A percentile compares a stretch with the other conserved stretches of the same genome.
Conservation (phyloP, 2,888 invertebrate species). For the Gerris lacustris region DNA sequence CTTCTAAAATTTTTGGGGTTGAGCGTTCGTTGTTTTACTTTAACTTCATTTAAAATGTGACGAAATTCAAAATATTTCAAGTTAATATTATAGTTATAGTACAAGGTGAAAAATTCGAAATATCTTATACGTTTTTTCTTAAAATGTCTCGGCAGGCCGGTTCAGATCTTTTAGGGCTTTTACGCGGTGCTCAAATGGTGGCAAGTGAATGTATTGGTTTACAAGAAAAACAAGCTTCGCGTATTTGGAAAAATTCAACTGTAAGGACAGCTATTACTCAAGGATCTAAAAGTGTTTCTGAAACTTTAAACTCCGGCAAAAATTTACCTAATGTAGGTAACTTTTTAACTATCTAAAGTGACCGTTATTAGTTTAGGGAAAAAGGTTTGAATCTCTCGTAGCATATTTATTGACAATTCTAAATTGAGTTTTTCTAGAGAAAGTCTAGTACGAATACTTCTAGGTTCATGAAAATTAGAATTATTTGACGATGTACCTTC, state of each 20-base stretch:
- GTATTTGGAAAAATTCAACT: conserved; percentile 58
- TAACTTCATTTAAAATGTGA: no score
- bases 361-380: no score
- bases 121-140: no score
- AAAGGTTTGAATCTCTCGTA: not conserved
- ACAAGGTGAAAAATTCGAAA: no score
- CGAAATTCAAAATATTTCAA: no score
- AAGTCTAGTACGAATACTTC: no score
- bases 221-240: conserved; percentile 49
- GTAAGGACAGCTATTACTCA: conserved; percentile 41
- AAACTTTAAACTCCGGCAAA: conserved; percentile 12
- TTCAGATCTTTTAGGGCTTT: conserved; percentile 36
- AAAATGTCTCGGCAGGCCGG: conserved; percentile 28
- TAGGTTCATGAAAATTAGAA: not conserved
- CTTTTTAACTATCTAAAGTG: conserved; percentile 1
- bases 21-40: no score
- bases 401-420: not conserved
- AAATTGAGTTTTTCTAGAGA: no score
- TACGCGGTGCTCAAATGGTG: conserved; percentile 57
- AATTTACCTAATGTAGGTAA: conserved; percentile 12
- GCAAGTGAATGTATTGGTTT: conserved; percentile 51
- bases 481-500: not conserved
- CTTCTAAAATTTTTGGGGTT: no score
- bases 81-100: no score
- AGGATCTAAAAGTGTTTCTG: conserved; percentile 19